Evolutionary conservation across 2,888 invertebrate species (phyloP).

Genomic region (Drosophila longiperda): DNA sequence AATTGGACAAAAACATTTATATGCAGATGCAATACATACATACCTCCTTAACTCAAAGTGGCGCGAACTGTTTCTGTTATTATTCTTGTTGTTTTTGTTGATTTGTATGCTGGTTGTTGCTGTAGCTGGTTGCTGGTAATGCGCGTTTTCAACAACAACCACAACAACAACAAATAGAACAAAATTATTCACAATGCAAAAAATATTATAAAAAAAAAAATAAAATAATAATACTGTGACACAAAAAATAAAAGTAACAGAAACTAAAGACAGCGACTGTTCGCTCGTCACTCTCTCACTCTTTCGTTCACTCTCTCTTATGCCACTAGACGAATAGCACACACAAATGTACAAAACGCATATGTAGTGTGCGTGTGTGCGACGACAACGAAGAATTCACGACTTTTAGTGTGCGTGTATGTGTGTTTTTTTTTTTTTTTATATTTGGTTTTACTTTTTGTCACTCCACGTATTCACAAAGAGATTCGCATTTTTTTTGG

Average conservation of each 20-base stretch:
- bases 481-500: slow-evolving; percentile 61
- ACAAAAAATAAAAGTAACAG: slow-evolving; percentile 49
- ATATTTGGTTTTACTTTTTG: slow-evolving; percentile 49
- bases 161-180: slow-evolving; percentile 19
- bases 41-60: slow-evolving; percentile 73
- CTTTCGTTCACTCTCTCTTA: slow-evolving; percentile 14
- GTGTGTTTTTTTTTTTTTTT: slow-evolving; percentile 32
- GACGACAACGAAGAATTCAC: slow-evolving; percentile 69
- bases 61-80: slow-evolving; percentile 66
- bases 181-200: slow-evolving; percentile 72
- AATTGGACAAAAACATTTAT: slow-evolving; percentile 58
- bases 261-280: slow-evolving; percentile 55
- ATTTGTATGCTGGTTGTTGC: slow-evolving; percentile 41
- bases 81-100: slow-evolving; percentile 34
- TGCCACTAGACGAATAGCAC: slow-evolving; percentile 41
- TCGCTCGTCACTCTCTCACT: slow-evolving; percentile 13
- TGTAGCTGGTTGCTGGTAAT: slow-evolving; percentile 45
- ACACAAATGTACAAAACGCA: slow-evolving; percentile 24
- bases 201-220: slow-evolving; percentile 62
- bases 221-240: slow-evolving; percentile 56
- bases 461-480: slow-evolving; percentile 78
- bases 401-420: slow-evolving; percentile 63
- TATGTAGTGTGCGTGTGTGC: slow-evolving; percentile 22
- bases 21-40: slow-evolving; percentile 39
- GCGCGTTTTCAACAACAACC: slow-evolving; percentile 50